Evolutionary conservation across 2,888 invertebrate genomes (phyloP), one percentile per base, ranked within the genome.

Genomic region (Patella pellucida): DNA sequence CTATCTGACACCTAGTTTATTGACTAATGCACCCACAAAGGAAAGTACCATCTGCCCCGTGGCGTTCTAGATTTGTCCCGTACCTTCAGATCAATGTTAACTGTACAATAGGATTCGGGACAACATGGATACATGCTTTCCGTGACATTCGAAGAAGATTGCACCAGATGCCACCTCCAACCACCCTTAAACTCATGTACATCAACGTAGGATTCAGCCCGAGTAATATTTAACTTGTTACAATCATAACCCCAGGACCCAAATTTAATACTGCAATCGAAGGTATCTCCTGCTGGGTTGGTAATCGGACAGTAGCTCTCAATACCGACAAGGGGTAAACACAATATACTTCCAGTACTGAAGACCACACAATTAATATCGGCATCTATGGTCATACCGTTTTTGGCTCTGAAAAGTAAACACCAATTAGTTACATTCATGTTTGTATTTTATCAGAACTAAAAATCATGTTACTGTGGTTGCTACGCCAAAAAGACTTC

Each of bases 11-110:
- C 31, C 0, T 31, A 31, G 31, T 31, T 31, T 31, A 31, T 31
- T 31, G 41, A 41, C 4, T 5, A 41, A 41, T 41, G 41, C 41
- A 41, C 1, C 41, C 41, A 7, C 41, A 1, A 12, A 23, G 62
- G 62, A 62, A 23, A 62, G 62, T 62, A 62, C 62, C 62, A 62
- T 62, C 62, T 62, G 19, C 62, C 62, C 11, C 62, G 62, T 62
- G 62, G 62, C 5, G 62, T 62, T 23, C 62, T 62, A 23, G 62
- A 62, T 62, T 23, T 62, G 23, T 62, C 62, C 23, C 62, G 62
- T 62, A 62, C 11, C 23, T 62, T 62, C 62, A 62, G 3, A 19
- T n/a, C 23, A n/a, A 62, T 62, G n/a, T 62, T 9, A 11, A 62
- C 62, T 12, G 62, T 23, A 19, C 62, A 62, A 23, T 62, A 62